Percentiles rank a stretch among this genome's conserved stretches.
These are phyloP conservation scores for Bombycilla garrulus DNA, from an alignment of 2,113 vertebrate genomes.

Conservation along the genomic window DNA sequence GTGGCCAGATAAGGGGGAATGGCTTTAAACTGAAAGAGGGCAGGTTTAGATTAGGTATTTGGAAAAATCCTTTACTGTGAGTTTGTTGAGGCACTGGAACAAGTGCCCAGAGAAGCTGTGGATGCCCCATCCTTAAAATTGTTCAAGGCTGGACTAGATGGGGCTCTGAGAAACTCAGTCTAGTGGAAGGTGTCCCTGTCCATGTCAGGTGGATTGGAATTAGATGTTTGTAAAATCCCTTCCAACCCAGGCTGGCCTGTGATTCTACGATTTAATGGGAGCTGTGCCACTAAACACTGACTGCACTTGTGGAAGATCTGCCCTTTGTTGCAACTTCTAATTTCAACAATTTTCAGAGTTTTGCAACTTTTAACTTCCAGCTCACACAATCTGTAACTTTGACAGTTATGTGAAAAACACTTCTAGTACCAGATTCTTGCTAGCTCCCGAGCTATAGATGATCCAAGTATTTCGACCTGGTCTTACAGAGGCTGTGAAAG, in stretches of 20 bases:
- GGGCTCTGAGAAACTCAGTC: not conserved
- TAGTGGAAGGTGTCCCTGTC: not conserved
- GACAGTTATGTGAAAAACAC: not conserved
- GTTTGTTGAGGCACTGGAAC: not conserved
- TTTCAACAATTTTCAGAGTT: not conserved
- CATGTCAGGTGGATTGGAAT: not conserved
- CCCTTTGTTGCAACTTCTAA: not conserved
- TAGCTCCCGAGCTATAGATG: not conserved
- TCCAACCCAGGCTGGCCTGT: not conserved
- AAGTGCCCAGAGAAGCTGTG: not conserved
- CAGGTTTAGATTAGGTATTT: not conserved
- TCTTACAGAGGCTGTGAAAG: not conserved
- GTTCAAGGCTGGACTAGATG: too few relatives aligned
- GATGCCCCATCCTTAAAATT: not conserved
- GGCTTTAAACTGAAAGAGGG: not conserved
- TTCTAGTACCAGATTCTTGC: not conserved
- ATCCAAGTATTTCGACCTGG: not conserved
- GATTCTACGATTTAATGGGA: not conserved
- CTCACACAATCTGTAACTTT: not conserved
- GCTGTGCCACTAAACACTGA: not conserved
- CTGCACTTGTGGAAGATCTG: not conserved
- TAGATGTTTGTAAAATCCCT: not conserved
- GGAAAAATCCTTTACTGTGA: not conserved
- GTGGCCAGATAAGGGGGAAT: not conserved
- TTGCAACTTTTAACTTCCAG: not conserved